Evolutionary conservation across 2,797 vertebrate species (phyloP), one percentile per base, ranked within the genome.

Genomic region (Enteromius treurensis): DNA sequence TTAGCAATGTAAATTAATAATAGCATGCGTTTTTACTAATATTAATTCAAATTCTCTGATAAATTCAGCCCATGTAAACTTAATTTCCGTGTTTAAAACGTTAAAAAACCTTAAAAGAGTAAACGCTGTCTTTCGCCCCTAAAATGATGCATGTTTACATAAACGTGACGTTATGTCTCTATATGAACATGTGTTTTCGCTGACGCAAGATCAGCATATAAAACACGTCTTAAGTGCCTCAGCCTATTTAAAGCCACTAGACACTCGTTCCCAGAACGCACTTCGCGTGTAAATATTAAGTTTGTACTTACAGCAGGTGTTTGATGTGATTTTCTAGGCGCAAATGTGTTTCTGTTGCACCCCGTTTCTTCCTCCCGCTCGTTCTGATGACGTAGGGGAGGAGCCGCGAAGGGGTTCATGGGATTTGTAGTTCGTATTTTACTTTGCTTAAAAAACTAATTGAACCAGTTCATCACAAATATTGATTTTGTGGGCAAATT

Each of bases 331-430:
- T 47, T 77, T 84, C 2, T 23, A 1, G 3, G 11, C 26, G 40
- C 26, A 55, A n/a, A 37, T 62, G 29, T 23, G 29, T 15, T 65
- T 67, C 37, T 53, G 17, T 82, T 21, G 60, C 11, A 67, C n/a
- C 65, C 4, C 67, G 21, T 84, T 40, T 47, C 5, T 65, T 67
- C 58, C 77, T 89, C 89, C 88, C 88, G 89, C 89, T 87, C 85
- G 19, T 49, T 13, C 70, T 47, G 51, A 79, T 88, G 84, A 88
- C 86, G 86, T 65, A 71, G 21, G 4, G 0, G 45, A 19, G 2
- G 6, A 51, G 23, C 1, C 2, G 23, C 77, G 78, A 60, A 49
- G 37, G 19, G 79, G 2, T 23, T 58, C 76, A 82, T 45, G 86
- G 87, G 88, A 82, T 21, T 81, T 87, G 89, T 81, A 84, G 87